Evolutionary conservation across 1,140 invertebrate genomes (phyloP), one percentile per base, ranked within the genome.

Genomic region (Heterodera schachtii): DNA sequence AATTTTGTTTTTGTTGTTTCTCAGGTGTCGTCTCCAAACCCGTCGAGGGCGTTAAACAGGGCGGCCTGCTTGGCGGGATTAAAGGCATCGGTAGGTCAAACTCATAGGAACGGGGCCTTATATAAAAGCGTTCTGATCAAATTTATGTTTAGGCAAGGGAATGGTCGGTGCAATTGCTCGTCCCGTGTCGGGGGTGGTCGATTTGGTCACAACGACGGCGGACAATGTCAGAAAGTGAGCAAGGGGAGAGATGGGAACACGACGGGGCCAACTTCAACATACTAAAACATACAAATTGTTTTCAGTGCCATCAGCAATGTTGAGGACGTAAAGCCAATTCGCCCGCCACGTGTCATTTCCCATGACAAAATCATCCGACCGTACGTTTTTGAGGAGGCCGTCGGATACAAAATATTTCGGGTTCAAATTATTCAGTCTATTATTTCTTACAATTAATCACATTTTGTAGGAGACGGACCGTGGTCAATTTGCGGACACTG

Each of bases 131-230:
- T 97, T 3, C 57, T 19, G 31, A 1, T n/a, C 16, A 5, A 64
- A 2, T 13, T 19, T 19, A 92, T 97, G 97, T 81, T 91, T 98
- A 81, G 96, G 96, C 3, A 95, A 96, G 91, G 97, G 97, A 44
- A 93, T 98, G 73, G 93, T 98, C 83, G 97, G 97, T 6, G 93
- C 98, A 5, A 94, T 99, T 9, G 94, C 96, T 0, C 92, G 97
- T 79, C 97, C 97, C 73, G 96, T 95, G 11, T 95, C 95, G 75
- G 97, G 97, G 21, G 93, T 98, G 76, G 94, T 98, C 70, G 97
- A 99, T 91, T 98, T 99, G 92, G 96, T 97, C 6, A 96, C 95
- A 90, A 95, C 95, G 80, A 96, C 96, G 41, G 93, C 99, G 73
- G 95, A 95, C 86, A 94, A 94, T 64, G 94, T 98, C 8, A 95